Percentiles rank a stretch among this genome's conserved stretches.
Evolutionary conservation across 2,113 vertebrate species (phyloP).

Genomic region (Tenebrosternarchus preto): DNA sequence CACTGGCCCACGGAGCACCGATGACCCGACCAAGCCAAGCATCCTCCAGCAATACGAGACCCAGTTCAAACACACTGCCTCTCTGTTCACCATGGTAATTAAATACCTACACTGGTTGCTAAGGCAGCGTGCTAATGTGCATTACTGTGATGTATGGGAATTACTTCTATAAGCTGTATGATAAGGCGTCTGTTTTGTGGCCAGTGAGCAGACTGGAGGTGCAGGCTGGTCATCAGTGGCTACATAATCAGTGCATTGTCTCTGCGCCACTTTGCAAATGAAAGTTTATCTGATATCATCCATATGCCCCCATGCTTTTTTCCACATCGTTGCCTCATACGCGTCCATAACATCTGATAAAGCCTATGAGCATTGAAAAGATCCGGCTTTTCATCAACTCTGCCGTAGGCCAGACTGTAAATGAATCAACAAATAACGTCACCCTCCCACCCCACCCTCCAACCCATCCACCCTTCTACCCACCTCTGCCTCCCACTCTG

Average conservation of each 20-base stretch:
- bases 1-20: neutral
- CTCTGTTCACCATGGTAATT: neutral
- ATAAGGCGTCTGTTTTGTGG: constrained; percentile 7
- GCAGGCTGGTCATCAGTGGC: neutral
- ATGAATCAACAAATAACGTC: neutral
- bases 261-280: constrained; percentile 44
- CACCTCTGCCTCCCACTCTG: too few relatives aligned
- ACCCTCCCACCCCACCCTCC: too few relatives aligned
- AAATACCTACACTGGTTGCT: neutral
- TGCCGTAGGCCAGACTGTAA: neutral
- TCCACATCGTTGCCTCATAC: constrained; percentile 29
- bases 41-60: constrained; percentile 1
- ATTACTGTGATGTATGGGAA: neutral
- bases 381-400: neutral
- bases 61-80: neutral
- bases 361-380: neutral
- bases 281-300: constrained; percentile 48
- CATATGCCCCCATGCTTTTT: constrained; percentile 47
- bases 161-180: neutral
- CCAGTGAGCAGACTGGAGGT: neutral
- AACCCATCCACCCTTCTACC: too few relatives aligned
- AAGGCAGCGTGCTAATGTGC: constrained; percentile 10
- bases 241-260: constrained; percentile 52
- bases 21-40: constrained; percentile 11
- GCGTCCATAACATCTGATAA: constrained; percentile 45